Evolutionary conservation across 2,888 invertebrate species (phyloP).

Genomic region (Anaspis maculata): DNA sequence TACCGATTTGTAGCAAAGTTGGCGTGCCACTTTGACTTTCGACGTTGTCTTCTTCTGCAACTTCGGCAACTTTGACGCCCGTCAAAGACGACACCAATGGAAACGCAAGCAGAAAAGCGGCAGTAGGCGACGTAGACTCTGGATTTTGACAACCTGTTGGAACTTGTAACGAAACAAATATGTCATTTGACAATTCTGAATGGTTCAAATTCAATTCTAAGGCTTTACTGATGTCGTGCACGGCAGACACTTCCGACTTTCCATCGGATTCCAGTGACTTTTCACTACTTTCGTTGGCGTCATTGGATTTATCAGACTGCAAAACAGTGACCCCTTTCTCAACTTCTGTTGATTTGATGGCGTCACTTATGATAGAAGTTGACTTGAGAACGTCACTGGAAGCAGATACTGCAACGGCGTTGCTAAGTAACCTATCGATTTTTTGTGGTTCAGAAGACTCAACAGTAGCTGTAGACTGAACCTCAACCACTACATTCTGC

Average conservation of each 20-base stretch:
- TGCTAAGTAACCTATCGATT: constrained; percentile 4
- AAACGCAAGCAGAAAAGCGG: constrained; percentile 68
- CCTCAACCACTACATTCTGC: constrained; percentile 1
- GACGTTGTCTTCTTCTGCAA: constrained; percentile 46
- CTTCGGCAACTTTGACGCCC: constrained; percentile 47
- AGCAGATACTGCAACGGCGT: constrained; percentile 1
- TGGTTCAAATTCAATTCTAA: constrained; percentile 33
- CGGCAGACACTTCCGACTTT: neutral
- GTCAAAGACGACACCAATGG: constrained; percentile 59
- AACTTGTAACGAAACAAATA: constrained; percentile 53
- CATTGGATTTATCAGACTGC: neutral
- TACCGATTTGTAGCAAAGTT: constrained; percentile 43
- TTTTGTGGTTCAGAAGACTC: neutral
- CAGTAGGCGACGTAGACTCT: constrained; percentile 63
- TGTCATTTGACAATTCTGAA: constrained; percentile 51
- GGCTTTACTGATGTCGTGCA: constrained; percentile 10
- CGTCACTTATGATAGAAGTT: too few species aligned
- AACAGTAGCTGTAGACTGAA: too few species aligned
- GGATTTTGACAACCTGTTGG: constrained; percentile 48
- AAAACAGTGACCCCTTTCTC: neutral
- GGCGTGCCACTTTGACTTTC: constrained; percentile 42
- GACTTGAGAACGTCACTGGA: too few species aligned
- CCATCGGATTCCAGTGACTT: constrained; percentile 1
- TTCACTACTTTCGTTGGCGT: constrained; percentile 1
- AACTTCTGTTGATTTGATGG: too few species aligned